Percentiles rank a stretch among this genome's conserved stretches.
These are phyloP conservation scores for Azemiops feae DNA, from an alignment of 2,113 vertebrate species.

Conservation along the genomic window DNA sequence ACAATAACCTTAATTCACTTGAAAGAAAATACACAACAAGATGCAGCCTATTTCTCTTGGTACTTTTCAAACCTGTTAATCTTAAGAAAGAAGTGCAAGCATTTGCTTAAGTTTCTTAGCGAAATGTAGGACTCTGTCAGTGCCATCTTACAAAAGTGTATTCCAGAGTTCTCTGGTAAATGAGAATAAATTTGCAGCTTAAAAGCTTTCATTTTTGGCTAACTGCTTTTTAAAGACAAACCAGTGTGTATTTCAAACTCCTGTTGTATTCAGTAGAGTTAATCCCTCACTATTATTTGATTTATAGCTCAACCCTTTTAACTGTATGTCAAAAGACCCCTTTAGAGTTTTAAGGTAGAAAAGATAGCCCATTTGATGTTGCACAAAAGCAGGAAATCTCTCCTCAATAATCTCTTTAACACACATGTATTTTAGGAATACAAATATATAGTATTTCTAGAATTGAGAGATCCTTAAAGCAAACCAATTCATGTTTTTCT, in stretches of 20 bases:
- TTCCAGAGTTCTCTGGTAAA: background rate
- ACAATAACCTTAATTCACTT: background rate
- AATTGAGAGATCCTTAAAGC: background rate
- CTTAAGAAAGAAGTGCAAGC: background rate
- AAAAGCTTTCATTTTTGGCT: background rate
- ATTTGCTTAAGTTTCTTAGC: background rate
- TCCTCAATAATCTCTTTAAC: background rate
- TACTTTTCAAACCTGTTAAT: background rate
- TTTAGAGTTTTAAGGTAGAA: constrained; percentile 9
- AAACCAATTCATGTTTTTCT: background rate
- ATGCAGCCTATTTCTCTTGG: background rate
- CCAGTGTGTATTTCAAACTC: background rate
- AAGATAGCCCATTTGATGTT: constrained; percentile 1
- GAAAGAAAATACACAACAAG: background rate
- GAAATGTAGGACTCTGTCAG: background rate
- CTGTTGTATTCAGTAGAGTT: background rate
- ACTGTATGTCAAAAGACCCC: background rate
- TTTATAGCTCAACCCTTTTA: background rate
- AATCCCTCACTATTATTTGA: background rate
- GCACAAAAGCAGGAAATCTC: background rate
- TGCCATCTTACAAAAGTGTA: background rate
- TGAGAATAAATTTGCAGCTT: background rate
- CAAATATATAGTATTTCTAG: background rate
- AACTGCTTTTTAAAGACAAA: background rate
- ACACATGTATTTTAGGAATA: background rate